These are phyloP conservation scores for Sorex maritimensis DNA, from an alignment of 2,797 vertebrate species.

Conservation along the genomic window DNA sequence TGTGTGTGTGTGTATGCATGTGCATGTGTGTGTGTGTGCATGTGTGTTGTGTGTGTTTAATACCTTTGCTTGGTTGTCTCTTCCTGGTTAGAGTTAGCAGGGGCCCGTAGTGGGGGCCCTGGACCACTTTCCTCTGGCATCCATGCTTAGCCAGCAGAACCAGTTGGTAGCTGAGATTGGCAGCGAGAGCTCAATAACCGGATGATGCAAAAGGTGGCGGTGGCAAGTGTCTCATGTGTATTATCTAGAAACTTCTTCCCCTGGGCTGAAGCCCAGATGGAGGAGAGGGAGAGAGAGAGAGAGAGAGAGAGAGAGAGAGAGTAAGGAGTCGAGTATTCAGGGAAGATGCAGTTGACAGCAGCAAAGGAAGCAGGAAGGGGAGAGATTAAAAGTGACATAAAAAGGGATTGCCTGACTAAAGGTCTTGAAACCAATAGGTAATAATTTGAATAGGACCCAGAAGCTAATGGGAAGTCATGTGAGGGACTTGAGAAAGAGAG, in stretches of 20 bases:
- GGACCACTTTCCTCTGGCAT: background rate
- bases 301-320: background rate
- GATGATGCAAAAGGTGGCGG: background rate
- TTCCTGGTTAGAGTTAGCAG: background rate
- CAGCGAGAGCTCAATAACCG: background rate
- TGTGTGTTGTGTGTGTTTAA: background rate
- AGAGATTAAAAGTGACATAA: conserved; percentile 73
- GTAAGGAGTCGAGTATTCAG: background rate
- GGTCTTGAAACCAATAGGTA: conserved; percentile 79
- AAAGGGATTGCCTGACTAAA: conserved; percentile 70
- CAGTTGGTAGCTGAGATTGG: background rate
- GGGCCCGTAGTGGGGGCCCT: background rate
- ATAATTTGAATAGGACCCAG: conserved; percentile 79
- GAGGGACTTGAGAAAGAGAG: conserved; percentile 65
- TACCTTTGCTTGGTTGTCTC: background rate
- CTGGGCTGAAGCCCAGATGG: background rate
- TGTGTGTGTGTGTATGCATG: background rate
- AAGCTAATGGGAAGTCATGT: conserved; percentile 78
- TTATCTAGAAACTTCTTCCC: conserved; percentile 24
- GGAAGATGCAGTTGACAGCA: conserved; percentile 55
- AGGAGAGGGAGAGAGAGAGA: background rate
- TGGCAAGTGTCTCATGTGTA: background rate
- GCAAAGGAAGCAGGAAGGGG: background rate
- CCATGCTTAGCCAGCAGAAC: background rate
- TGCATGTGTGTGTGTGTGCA: too few relatives aligned